Base-by-base conservation (phyloP, 2,888 invertebrate genomes). In the Rhabditoides inermis region DNA sequence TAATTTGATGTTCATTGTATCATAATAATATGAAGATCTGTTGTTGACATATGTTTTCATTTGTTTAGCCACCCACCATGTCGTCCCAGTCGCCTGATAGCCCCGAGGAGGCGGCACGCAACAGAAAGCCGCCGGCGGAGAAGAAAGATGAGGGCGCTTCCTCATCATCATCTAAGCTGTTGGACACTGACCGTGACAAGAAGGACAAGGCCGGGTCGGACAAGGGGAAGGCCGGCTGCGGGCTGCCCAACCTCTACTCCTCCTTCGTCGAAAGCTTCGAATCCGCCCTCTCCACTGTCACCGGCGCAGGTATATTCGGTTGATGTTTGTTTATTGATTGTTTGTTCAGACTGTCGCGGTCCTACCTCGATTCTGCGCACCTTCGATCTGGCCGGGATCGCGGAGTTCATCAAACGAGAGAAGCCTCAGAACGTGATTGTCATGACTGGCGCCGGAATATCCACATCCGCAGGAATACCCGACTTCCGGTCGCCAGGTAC, bases 401-500 rank as follows among this genome's bases (percentile, higher is more conserved):
- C 65, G 15, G 54, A 67, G 7, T 69, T 50, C 54, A 68, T 69
- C 18, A 58, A 60, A 32, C 53, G 36, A 7, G 46, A 56, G 23
- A 54, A 67, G 22, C 66, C 64, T 2, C 42, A 58, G 41, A 89
- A 88, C 69, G 84, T 94, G 51, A 85, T 94, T 53, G 90, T 90
- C 0, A 85, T 95, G 84, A 86, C 90, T 56, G 94, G 94, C 56
- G 94, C 94, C 65, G 94, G 94, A 47, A 90, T 95, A 73, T 92
- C 91, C 2, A 95, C 94, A 7, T 58, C 89, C 72, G 90, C 90
- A 51, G 94, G 94, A 32, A 92, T 94, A 66, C 94, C 94, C 22
- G 94, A 94, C 77, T 94, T 94, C 77, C 84, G 94, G 23, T 88
- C 90, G 22, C 90, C 91, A 0, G 65, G 69, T 65, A 37, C 3